Percentiles rank a stretch among this genome's conserved stretches.
Evolutionary conservation across 2,797 vertebrate genomes (phyloP).

Genomic region (Cynopterus sphinx): DNA sequence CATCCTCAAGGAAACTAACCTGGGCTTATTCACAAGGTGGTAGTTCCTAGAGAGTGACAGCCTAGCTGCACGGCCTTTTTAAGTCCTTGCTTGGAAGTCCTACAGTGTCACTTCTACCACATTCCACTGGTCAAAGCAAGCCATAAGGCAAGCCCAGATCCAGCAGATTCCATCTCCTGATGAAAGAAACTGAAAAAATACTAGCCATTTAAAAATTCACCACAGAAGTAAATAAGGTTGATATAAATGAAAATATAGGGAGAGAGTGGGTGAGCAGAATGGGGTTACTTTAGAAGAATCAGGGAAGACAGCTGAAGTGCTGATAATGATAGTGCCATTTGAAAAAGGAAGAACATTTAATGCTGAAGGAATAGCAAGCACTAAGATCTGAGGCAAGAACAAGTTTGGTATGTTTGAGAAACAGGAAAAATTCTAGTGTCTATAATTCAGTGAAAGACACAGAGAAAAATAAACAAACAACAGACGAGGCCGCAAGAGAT

Average conservation of each 20-base stretch:
- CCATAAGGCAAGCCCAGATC: neutral
- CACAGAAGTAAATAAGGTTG: neutral
- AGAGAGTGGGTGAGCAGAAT: neutral
- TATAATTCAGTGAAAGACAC: neutral
- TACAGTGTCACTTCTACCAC: neutral
- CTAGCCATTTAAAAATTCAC: neutral
- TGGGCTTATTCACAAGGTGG: neutral
- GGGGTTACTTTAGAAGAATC: neutral
- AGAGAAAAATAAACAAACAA: neutral
- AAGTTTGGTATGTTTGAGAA: neutral
- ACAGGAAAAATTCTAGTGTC: neutral
- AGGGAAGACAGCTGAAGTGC: neutral
- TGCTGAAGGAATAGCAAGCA: neutral
- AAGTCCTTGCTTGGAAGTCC: neutral
- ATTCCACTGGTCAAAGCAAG: neutral
- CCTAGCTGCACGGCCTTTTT: neutral
- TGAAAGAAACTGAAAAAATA: neutral
- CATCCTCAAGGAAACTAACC: neutral
- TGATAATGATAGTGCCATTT: neutral
- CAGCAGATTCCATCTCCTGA: neutral
- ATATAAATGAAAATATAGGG: neutral
- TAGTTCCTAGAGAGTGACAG: neutral
- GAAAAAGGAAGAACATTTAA: slow-evolving; percentile 9
- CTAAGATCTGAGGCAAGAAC: neutral
- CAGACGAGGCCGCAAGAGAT: neutral